These are phyloP conservation scores for Petromus typicus DNA, from an alignment of 2,113 vertebrate species.

Conservation along the genomic window DNA sequence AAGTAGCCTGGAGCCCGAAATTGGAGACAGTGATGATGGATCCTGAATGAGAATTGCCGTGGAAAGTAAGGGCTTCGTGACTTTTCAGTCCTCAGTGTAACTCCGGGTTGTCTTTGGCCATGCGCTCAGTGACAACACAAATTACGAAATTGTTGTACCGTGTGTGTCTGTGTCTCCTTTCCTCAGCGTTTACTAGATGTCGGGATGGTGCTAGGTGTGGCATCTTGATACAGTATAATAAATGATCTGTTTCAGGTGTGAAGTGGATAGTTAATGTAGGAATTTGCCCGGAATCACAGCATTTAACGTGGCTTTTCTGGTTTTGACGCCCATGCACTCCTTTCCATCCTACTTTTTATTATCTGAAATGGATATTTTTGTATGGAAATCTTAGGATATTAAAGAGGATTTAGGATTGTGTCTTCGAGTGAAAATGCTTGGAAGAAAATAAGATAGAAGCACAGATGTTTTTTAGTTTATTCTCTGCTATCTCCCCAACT, in stretches of 20 bases:
- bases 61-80: background rate
- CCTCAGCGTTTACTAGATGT: background rate
- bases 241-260: background rate
- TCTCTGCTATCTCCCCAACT: background rate
- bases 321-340: background rate
- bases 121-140: background rate
- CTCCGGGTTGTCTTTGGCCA: background rate
- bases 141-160: background rate
- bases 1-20: background rate
- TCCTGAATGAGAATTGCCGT: background rate
- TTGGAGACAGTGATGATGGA: background rate
- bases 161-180: background rate
- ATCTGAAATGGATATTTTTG: background rate
- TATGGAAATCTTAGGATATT: background rate
- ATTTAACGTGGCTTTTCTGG: background rate
- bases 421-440: background rate
- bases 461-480: background rate
- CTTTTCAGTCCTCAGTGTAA: background rate
- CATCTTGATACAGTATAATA: background rate
- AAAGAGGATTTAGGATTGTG: conserved; percentile 6
- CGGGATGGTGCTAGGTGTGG: background rate
- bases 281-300: background rate
- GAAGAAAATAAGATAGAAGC: background rate
- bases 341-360: background rate
- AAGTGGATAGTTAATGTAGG: background rate